Evolutionary conservation across 37 sponge, comb jelly and placozoan species (phyloP), one percentile per base, ranked within the genome.

Genomic region (Aplysina aerophoba): DNA sequence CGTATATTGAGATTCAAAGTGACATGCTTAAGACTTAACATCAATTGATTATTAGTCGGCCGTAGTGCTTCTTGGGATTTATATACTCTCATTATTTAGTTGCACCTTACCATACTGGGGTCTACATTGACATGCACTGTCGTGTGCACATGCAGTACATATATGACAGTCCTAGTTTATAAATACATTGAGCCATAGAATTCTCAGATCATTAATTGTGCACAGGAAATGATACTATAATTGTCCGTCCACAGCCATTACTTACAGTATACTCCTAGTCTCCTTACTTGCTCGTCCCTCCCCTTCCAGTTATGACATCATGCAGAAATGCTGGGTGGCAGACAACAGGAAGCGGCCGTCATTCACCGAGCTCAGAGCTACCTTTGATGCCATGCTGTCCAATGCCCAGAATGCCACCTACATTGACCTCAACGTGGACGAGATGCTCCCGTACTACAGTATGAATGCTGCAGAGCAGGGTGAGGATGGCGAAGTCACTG

Each of bases 381-480:
- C 81, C 20, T 81, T 81, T 30, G 81, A 81, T 35, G 38, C 28
- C 35, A 59, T 81, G 61, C 6, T 81, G 54, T 40, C 78, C 16
- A 50, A 50, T 24, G 78, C 78, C n/a, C 78, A 75, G 54, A 75
- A 75, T 19, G 78, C 31, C 24, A 75, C 22, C 78, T 89, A 89
- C 89, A 89, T 89, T n/a, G 85, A 66, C 71, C 59, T 89, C 25
- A n/a, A 84, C 22, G 79, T 89, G 28, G 78, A 89, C 63, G 85
- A 84, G 14, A 55, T 50, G 83, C 64, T 77, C 0, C 60, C 72
- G 4, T 89, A 84, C 81, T 89, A 89, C 62, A 55, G 34, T 2
- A 61, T 85, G 34, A 81, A 35, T 40, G 78, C 78, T 36, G 78
- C 39, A 21, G 78, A 55, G 40, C 50, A 40, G 24, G 15, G 24